Base-by-base conservation (phyloP, 2,888 invertebrate species). In the Dermolepida albohirtum region DNA sequence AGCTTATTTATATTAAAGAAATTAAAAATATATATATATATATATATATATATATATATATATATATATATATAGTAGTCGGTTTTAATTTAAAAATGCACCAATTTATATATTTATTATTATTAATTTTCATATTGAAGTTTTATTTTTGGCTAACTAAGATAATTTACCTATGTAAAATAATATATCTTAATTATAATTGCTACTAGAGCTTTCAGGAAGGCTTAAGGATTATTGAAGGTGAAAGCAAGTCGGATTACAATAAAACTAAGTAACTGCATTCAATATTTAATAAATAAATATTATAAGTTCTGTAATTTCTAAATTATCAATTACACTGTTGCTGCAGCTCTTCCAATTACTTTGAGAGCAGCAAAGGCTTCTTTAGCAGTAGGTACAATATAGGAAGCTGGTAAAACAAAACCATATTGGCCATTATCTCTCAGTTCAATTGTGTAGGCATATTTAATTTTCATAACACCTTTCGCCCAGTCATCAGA, bases 401-500 rank as follows among this genome's bases (percentile, higher is more conserved):
- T 96, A 76, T 88, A 89, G 17, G 84, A 84, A 0, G 93, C 90
- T 0, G 97, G 96, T 62, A 97, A 82, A n/a, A 96, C 84, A 79
- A 97, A 97, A 1, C 96, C 97, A 79, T 91, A 89, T 66, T 88
- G 86, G 0, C 96, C 96, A 0, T 88, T 91, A 81, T 96, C 97
- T 63, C 94, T 88, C 64, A 97, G 87, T 85, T 97, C 97, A 66
- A 97, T 87, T 0, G 96, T 96, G 83, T 93, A 97, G 1, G 95
- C 84, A 80, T 96, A 97, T 80, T 95, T 95, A 71, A 97, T 90
- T 43, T 89, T 89, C 7, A 90, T 89, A 44, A 87, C 85, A 0
- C 93, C 93, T 82, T 96, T 95, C 6, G 95, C 96, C 94, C 96
- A 97, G 81, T 97, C 96, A 76, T 94, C 94, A 0, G 94, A 92